phyloP scores from a whole-genome alignment of 2,888 invertebrate genomes.

The Thera britannica region DNA sequence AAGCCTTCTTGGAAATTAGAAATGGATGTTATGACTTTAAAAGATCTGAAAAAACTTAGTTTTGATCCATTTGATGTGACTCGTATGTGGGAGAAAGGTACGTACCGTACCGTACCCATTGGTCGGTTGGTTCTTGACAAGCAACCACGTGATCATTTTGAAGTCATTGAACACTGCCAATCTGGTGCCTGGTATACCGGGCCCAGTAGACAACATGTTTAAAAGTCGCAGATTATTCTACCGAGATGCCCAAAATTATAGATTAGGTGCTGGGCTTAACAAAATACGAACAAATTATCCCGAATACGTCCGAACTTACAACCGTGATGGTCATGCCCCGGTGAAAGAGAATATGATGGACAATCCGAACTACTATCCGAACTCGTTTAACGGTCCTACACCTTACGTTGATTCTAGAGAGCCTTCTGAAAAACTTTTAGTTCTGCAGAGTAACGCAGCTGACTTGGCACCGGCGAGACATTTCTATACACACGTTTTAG shows the following conservation, averaged over 20 bases:
- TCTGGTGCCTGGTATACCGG: slow-evolving; percentile 71
- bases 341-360: slow-evolving; percentile 91
- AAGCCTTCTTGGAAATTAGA: slow-evolving; percentile 38
- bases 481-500: slow-evolving; percentile 89
- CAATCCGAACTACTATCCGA: slow-evolving; percentile 97
- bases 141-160: slow-evolving; percentile 87
- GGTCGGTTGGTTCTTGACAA: slow-evolving; percentile 92
- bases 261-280: slow-evolving; percentile 62
- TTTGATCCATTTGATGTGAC: slow-evolving; percentile 95
- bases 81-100: slow-evolving; percentile 92
- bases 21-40: slow-evolving; percentile 46
- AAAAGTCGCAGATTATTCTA: slow-evolving; percentile 60
- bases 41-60: slow-evolving; percentile 88
- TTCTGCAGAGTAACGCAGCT: slow-evolving; percentile 29
- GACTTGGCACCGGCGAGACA: slow-evolving; percentile 84
- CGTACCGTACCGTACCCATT: slow-evolving; percentile 91
- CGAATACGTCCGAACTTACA: slow-evolving; percentile 56
- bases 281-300: slow-evolving; percentile 64
- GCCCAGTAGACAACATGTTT: slow-evolving; percentile 62
- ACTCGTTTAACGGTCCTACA: slow-evolving; percentile 94
- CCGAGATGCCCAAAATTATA: slow-evolving; percentile 62
- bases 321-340: slow-evolving; percentile 70
- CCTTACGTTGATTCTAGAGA: slow-evolving; percentile 79
- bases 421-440: slow-evolving; percentile 45
- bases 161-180: slow-evolving; percentile 58